Base-by-base conservation (phyloP, 2,888 invertebrate genomes). In the Drosophila mettleri region DNA sequence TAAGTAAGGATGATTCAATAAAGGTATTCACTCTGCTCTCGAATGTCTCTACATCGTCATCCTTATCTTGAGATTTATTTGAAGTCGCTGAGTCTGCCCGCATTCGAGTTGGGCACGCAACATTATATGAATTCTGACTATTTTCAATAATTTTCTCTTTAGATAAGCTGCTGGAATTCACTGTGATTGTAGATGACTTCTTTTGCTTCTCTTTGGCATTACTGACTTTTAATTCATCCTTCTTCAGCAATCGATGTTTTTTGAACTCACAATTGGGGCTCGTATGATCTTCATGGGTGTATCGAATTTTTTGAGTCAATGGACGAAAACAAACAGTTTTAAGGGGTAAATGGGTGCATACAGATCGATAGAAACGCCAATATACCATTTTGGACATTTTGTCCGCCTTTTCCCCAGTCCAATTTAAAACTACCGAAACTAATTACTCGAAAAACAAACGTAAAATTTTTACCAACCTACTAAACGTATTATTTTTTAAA, bases 21-120 rank as follows among this genome's bases (percentile, higher is more conserved):
- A 60, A 60, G 18, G 41, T 31, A 12, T 27, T 27, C 2, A 18
- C 58, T 24, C 58, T 27, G 1, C 1, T 27, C n/a, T n/a, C 58
- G n/a, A 60, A 24, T 8, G 10, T 8, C 9, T 14, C 12, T 18
- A 22, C 31, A 24, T 8, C 18, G 12, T 20, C 8, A n/a, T 18
- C n/a, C 2, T 5, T 22, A 29, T 16, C 2, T n/a, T 59, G 20
- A 16, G 7, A 7, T 33, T 34, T 4, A 48, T 6, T 14, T n/a
- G n/a, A n/a, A n/a, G n/a, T n/a, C n/a, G n/a, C n/a, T n/a, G 9
- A n/a, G 4, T 10, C 10, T 43, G 43, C 22, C 22, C 9, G 0
- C 3, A 9, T 9, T 46, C 16, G 14, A 2, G 14, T 10, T 12
- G 16, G 6, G 24, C 24, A 24, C 24, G 3, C 24, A 24, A 24